Evolutionary conservation across 2,113 vertebrate genomes (phyloP).

Genomic region (Oncorhynchus keta): DNA sequence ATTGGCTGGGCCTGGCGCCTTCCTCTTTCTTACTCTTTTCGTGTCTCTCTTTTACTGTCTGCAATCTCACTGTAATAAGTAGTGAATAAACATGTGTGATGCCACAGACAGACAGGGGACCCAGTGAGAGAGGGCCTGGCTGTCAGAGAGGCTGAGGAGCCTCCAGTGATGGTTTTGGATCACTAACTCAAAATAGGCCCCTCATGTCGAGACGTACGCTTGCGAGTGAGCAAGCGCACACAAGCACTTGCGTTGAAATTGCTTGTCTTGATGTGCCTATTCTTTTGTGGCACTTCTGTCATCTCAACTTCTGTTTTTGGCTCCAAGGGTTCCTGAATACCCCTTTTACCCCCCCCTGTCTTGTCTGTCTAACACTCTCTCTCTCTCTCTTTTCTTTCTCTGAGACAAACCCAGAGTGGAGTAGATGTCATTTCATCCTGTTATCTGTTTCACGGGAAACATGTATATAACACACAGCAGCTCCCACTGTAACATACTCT

Average conservation of each 20-base stretch:
- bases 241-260: conserved; percentile 9
- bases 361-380: conserved; percentile 36
- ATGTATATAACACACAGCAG: background rate
- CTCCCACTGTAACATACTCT: background rate
- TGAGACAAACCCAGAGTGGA: background rate
- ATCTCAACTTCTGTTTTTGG: conserved; percentile 41
- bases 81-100: background rate
- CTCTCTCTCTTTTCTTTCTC: conserved; percentile 16
- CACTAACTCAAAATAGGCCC: background rate
- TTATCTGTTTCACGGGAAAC: background rate
- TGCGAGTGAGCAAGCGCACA: conserved; percentile 9
- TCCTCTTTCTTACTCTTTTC: background rate
- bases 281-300: conserved; percentile 49
- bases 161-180: conserved; percentile 11
- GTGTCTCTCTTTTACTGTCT: background rate
- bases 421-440: background rate
- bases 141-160: background rate
- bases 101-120: too few species aligned
- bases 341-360: conserved; percentile 47
- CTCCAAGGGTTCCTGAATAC: conserved; percentile 51
- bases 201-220: conserved; percentile 3
- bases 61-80: background rate
- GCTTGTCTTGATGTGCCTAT: conserved; percentile 35
- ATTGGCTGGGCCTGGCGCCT: too few species aligned
- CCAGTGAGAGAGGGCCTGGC: background rate